Conservation (phyloP, 2,113 vertebrate genomes). For the Hoplias malabaricus region DNA sequence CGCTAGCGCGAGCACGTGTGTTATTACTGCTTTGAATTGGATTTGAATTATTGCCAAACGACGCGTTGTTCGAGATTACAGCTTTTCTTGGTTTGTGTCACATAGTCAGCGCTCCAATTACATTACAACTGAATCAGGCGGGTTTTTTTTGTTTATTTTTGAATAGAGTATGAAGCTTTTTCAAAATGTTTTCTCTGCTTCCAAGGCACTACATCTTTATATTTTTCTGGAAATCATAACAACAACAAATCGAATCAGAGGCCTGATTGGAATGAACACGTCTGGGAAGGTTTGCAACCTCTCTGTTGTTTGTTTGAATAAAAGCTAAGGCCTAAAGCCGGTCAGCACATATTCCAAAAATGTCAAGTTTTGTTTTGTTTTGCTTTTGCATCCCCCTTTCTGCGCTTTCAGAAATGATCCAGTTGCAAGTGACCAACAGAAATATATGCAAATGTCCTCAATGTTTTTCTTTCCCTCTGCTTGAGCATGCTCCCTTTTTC, state of each 20-base stretch:
- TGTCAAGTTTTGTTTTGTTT: too few species aligned
- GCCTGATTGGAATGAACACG: conserved; percentile 4
- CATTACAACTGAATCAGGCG: too few species aligned
- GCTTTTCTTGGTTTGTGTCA: conserved; percentile 21
- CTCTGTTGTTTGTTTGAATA: neutral
- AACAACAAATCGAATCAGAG: conserved; percentile 57
- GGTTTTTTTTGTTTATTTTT: too few species aligned
- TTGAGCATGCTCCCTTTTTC: conserved; percentile 10
- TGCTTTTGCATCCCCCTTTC: too few species aligned
- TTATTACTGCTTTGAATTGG: conserved; percentile 14
- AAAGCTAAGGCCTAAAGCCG: neutral
- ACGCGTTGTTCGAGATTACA: conserved; percentile 33
- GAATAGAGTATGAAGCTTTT: conserved; percentile 87
- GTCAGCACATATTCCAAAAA: neutral
- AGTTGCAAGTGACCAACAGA: conserved; percentile 17
- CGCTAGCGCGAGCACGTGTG: conserved; percentile 9
- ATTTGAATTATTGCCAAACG: conserved; percentile 43
- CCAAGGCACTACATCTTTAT: conserved; percentile 97
- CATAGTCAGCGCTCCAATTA: conserved; percentile 83
- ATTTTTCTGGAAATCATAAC: conserved; percentile 75
- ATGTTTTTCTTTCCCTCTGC: neutral
- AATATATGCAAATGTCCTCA: neutral
- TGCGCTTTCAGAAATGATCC: neutral
- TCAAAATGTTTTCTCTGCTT: conserved; percentile 89
- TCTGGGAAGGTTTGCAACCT: neutral